A percentile compares a stretch with the other conserved stretches of the same genome.
phyloP scores from a whole-genome alignment of 2,888 invertebrate species.

The Mythimna pallens region DNA sequence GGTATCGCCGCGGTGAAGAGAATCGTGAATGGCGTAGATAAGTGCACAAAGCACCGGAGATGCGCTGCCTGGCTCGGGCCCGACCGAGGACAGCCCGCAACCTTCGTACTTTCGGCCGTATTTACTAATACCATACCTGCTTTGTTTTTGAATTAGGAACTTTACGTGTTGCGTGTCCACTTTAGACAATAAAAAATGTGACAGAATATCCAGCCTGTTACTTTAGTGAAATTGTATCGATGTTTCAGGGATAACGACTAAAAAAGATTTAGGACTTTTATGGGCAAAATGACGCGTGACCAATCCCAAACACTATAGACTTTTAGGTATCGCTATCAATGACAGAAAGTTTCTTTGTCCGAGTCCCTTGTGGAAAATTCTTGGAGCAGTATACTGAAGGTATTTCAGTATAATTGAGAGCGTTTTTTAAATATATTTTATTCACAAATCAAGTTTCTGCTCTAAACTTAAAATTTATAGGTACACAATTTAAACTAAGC shows the following conservation, averaged over 20 bases:
- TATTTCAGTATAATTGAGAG: not conserved
- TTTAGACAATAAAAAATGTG: not conserved
- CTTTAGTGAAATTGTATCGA: not conserved
- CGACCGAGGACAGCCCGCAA: constrained; percentile 73
- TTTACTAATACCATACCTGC: constrained; percentile 57
- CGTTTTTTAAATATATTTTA: not conserved
- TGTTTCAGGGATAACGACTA: not conserved
- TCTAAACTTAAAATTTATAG: not conserved
- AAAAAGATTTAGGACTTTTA: not conserved
- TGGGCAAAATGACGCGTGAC: not conserved
- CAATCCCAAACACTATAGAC: not conserved
- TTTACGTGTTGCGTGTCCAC: not conserved
- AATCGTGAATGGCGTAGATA: constrained; percentile 89
- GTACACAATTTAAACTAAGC: not conserved
- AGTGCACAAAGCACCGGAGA: constrained; percentile 88
- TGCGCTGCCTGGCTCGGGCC: constrained; percentile 76
- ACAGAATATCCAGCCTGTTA: not conserved
- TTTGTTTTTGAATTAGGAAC: constrained; percentile 52
- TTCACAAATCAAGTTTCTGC: not conserved
- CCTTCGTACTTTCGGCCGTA: constrained; percentile 75
- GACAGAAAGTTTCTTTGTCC: not conserved
- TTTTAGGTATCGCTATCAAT: too few species aligned
- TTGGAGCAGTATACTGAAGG: too few species aligned
- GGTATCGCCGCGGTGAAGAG: constrained; percentile 77
- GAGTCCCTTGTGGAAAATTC: not conserved